Percentiles rank a stretch among this genome's conserved stretches.
Evolutionary conservation across 2,113 vertebrate genomes (phyloP).

Genomic region (Microcebus lehilahytsara): DNA sequence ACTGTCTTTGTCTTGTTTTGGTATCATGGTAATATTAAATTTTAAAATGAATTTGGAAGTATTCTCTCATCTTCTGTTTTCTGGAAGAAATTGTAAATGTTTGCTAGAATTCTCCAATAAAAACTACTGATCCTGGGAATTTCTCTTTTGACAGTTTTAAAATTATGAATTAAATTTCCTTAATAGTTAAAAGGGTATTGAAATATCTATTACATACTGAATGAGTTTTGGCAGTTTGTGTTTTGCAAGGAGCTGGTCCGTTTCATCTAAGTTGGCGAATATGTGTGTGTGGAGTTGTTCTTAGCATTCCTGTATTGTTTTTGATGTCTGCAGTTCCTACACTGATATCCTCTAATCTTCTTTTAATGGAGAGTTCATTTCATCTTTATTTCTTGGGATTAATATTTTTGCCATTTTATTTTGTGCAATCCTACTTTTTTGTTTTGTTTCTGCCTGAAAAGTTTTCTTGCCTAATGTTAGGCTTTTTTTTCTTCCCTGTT

Average conservation of each 20-base stretch:
- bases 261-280: not conserved
- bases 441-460: not conserved
- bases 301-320: not conserved
- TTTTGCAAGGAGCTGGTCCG: not conserved
- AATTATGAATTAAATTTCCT: conserved; percentile 27
- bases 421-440: not conserved
- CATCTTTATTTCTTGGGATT: not conserved
- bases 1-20: not conserved
- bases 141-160: not conserved
- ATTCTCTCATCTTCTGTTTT: not conserved
- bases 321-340: not conserved
- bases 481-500: not conserved
- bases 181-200: not conserved
- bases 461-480: not conserved
- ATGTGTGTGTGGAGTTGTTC: not conserved
- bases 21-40: not conserved
- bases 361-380: not conserved
- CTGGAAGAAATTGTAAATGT: not conserved
- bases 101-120: not conserved
- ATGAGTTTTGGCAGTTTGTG: conserved; percentile 7
- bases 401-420: not conserved
- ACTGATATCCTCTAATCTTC: not conserved
- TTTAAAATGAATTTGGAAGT: conserved; percentile 22
- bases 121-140: not conserved
- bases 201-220: not conserved